These are phyloP conservation scores for Sarcophaga variegata DNA, from an alignment of 2,888 invertebrate species.

Conservation along the genomic window DNA sequence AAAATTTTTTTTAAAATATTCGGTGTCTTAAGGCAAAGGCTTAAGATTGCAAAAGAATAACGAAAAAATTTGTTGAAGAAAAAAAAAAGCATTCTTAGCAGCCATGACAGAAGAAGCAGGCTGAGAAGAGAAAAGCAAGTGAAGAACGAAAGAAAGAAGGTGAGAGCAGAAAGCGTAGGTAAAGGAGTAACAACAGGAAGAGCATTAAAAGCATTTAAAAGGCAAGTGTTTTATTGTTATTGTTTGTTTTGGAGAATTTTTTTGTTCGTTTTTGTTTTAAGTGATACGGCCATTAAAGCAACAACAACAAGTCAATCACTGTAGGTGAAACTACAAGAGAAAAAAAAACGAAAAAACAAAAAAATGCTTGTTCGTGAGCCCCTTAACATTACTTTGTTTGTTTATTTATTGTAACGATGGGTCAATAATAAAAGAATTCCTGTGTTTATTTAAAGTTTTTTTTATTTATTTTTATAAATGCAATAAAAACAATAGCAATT, in stretches of 20 bases:
- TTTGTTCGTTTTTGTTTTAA: too few species aligned
- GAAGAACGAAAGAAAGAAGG: background rate
- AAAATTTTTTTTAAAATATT: background rate
- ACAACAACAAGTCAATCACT: background rate
- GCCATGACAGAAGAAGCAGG: constrained; percentile 11
- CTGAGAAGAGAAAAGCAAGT: constrained; percentile 25
- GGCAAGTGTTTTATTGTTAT: constrained; percentile 30
- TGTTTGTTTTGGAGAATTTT: constrained; percentile 3
- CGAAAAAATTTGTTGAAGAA: background rate
- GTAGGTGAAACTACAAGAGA: background rate
- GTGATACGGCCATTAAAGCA: background rate
- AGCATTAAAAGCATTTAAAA: background rate
- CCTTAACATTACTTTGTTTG: background rate
- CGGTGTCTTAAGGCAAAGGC: too few species aligned
- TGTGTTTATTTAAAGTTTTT: too few species aligned
- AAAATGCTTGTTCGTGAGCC: background rate
- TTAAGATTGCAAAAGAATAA: too few species aligned
- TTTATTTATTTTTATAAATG: too few species aligned
- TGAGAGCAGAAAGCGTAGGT: constrained; percentile 10
- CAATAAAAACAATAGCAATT: too few species aligned
- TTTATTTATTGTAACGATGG: constrained; percentile 29
- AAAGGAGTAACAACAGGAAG: background rate
- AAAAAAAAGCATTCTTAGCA: constrained; percentile 12
- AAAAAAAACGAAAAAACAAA: background rate
- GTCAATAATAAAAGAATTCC: too few species aligned